Percentiles rank a stretch among this genome's conserved stretches.
Conservation (phyloP, 2,888 invertebrate genomes). For the Chalcis sispes region DNA sequence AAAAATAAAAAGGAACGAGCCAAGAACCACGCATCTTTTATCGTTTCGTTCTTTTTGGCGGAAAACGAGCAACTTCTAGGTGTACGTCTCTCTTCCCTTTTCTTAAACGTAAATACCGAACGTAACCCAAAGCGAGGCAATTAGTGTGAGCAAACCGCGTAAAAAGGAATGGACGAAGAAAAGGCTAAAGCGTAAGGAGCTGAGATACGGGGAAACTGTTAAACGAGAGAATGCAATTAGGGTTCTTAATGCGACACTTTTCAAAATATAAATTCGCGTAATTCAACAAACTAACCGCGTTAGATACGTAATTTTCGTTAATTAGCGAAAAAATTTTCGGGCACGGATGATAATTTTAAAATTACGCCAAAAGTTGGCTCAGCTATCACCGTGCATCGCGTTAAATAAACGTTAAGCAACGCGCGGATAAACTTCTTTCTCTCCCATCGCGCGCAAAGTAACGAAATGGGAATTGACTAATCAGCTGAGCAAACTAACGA, state of each 20-base stretch:
- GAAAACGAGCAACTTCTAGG: no score
- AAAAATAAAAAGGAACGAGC: not conserved
- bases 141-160: slow-evolving; percentile 17
- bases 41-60: no score
- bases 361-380: no score
- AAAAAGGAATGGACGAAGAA: not conserved
- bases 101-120: not conserved
- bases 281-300: no score
- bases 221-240: slow-evolving; percentile 27
- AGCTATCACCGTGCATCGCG: not conserved
- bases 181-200: not conserved
- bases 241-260: not conserved
- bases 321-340: slow-evolving; percentile 14
- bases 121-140: slow-evolving; percentile 31
- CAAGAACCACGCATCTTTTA: slow-evolving; percentile 16
- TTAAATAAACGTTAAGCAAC: not conserved
- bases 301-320: slow-evolving; percentile 34
- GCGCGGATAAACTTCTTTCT: not conserved
- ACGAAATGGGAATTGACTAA: slow-evolving; percentile 22
- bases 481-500: slow-evolving; percentile 11
- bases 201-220: no score
- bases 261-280: slow-evolving; percentile 3
- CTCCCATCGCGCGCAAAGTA: not conserved
- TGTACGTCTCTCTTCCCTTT: not conserved
- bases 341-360: not conserved